phyloP scores from a whole-genome alignment of 2,888 invertebrate species.

The Pardosa pseudoannulata region DNA sequence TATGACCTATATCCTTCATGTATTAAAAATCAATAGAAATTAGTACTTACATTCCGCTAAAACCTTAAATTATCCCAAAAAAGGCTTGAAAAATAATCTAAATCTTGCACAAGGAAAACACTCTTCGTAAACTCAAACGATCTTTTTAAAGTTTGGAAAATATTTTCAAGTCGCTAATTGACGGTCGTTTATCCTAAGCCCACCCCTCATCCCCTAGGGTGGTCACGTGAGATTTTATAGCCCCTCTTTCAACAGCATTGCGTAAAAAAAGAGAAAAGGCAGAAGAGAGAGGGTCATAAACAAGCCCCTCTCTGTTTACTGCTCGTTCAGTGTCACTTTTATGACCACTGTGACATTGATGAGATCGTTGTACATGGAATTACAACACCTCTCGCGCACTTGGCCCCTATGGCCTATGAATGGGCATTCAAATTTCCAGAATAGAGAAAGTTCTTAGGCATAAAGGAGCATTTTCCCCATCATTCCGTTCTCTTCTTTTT shows the following conservation, averaged over 20 bases:
- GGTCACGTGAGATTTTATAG: constrained; percentile 61
- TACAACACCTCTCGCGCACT: constrained; percentile 27
- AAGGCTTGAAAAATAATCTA: no score
- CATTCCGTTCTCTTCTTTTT: no score
- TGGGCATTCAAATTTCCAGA: constrained; percentile 51
- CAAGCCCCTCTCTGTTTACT: constrained; percentile 54
- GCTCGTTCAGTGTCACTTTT: constrained; percentile 58
- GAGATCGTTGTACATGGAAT: constrained; percentile 59
- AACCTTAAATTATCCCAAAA: no score
- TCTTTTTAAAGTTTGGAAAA: background rate
- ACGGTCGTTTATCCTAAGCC: background rate
- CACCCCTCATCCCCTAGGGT: constrained; percentile 1
- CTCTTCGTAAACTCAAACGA: background rate
- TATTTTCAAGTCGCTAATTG: background rate
- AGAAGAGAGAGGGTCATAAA: constrained; percentile 42
- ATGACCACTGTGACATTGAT: constrained; percentile 57
- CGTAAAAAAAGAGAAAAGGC: constrained; percentile 41
- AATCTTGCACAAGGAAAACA: background rate
- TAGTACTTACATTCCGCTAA: no score
- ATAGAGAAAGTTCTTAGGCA: background rate
- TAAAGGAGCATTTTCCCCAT: no score
- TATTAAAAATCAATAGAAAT: no score
- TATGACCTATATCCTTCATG: no score
- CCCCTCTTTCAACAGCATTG: constrained; percentile 44
- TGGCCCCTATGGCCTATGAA: constrained; percentile 24